Conservation (phyloP, 2,888 invertebrate genomes). For the Allophyes oxyacanthae region DNA sequence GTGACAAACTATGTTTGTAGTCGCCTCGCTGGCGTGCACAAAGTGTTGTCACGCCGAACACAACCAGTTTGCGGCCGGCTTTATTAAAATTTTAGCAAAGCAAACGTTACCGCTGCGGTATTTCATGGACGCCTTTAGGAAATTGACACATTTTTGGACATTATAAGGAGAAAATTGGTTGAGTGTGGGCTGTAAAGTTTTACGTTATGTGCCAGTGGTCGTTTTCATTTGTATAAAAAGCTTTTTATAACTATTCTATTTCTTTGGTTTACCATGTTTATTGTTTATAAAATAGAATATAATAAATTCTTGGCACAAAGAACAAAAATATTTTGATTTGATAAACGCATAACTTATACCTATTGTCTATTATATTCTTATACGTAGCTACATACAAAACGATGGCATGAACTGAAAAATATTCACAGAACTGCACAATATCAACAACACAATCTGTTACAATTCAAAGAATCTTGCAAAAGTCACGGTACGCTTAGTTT, state of each 20-base stretch:
- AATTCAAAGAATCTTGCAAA: constrained; percentile 7
- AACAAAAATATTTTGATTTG: no score
- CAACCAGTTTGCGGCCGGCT: constrained; percentile 37
- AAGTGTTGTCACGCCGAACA: constrained; percentile 39
- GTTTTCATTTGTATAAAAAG: neutral
- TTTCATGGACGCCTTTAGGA: constrained; percentile 27
- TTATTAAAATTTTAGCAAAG: constrained; percentile 48
- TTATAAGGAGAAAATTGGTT: constrained; percentile 34
- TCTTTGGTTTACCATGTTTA: no score
- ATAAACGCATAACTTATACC: no score
- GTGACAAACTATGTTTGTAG: constrained; percentile 35
- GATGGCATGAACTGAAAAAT: no score
- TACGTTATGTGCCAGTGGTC: neutral
- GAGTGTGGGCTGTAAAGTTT: constrained; percentile 9
- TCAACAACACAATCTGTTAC: neutral
- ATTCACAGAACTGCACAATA: neutral
- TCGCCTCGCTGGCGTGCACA: constrained; percentile 23
- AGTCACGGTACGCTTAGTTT: neutral
- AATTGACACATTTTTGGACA: constrained; percentile 45
- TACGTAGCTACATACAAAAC: no score
- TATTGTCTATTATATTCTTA: no score
- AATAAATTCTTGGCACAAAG: no score
- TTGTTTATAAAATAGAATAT: no score
- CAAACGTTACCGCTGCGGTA: constrained; percentile 10
- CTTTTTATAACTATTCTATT: no score